These are phyloP conservation scores for Phaedon cochleariae DNA, from an alignment of 2,888 invertebrate species.

Conservation along the genomic window DNA sequence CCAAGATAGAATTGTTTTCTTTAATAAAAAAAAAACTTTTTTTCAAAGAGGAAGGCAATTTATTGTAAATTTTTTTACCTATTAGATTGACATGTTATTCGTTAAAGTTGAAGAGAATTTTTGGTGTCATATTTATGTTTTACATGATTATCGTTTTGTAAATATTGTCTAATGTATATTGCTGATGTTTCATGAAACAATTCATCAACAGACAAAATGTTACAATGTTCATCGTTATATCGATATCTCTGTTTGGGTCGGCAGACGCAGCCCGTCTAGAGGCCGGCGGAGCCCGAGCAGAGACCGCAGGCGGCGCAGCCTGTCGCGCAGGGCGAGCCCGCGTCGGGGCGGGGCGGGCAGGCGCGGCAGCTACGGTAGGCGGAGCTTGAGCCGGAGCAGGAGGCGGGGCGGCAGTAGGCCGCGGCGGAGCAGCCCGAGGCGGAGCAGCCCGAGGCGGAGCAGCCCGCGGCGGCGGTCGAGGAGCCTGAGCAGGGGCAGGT, in stretches of 20 bases:
- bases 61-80: no score
- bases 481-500: conserved; percentile 58
- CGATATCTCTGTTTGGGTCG: conserved; percentile 42
- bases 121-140: no score
- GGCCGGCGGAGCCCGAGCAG: conserved; percentile 55
- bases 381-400: conserved; percentile 52
- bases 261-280: conserved; percentile 58
- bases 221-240: no score
- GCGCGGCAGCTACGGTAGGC: conserved; percentile 55
- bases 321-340: conserved; percentile 48
- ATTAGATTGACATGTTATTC: no score
- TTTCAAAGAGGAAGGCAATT: no score
- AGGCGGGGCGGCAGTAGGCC: conserved; percentile 60
- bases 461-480: conserved; percentile 15
- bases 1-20: no score
- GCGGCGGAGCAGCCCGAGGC: conserved; percentile 38
- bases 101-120: no score
- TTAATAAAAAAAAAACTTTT: no score
- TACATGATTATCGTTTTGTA: no score
- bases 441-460: background rate
- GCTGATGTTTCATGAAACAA: no score
- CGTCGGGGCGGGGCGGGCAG: conserved; percentile 55
- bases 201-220: no score
- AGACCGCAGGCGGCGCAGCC: conserved; percentile 53
- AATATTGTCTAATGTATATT: no score